phyloP scores from a whole-genome alignment of 1,140 invertebrate species.

The Drosophila triauraria region DNA sequence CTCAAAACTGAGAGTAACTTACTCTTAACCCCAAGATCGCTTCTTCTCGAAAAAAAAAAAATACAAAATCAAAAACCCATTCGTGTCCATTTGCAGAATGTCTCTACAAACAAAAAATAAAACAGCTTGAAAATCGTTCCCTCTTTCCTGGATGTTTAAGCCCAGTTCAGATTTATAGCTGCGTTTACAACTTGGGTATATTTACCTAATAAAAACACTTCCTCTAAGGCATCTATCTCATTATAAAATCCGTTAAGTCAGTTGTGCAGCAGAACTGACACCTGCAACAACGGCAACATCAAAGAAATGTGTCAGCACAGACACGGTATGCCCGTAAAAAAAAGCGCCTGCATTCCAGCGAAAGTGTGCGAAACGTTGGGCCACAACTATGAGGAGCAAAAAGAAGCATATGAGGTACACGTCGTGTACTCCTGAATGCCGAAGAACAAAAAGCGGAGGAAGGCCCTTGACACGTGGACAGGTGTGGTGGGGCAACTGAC shows the following conservation, averaged over 20 bases:
- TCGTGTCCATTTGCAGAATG: too few species aligned
- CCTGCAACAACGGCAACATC: constrained; percentile 29
- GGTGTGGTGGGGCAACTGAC: constrained; percentile 26
- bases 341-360: constrained; percentile 46
- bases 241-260: constrained; percentile 44
- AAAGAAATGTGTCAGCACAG: constrained; percentile 67
- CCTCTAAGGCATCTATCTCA: constrained; percentile 52
- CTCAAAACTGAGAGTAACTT: too few species aligned
- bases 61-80: too few species aligned
- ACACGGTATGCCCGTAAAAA: constrained; percentile 54
- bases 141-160: too few species aligned
- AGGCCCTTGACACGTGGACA: constrained; percentile 39
- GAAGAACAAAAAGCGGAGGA: constrained; percentile 47
- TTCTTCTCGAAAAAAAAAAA: too few species aligned
- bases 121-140: too few species aligned
- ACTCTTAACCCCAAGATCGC: too few species aligned
- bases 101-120: too few species aligned
- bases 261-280: constrained; percentile 25
- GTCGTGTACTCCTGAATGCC: constrained; percentile 28
- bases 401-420: constrained; percentile 48
- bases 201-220: not conserved
- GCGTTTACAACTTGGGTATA: not conserved
- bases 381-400: constrained; percentile 51
- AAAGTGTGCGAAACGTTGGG: constrained; percentile 65
- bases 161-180: not conserved